Conservation (phyloP, 2,797 vertebrate species). For the Epinephelus coioides region DNA sequence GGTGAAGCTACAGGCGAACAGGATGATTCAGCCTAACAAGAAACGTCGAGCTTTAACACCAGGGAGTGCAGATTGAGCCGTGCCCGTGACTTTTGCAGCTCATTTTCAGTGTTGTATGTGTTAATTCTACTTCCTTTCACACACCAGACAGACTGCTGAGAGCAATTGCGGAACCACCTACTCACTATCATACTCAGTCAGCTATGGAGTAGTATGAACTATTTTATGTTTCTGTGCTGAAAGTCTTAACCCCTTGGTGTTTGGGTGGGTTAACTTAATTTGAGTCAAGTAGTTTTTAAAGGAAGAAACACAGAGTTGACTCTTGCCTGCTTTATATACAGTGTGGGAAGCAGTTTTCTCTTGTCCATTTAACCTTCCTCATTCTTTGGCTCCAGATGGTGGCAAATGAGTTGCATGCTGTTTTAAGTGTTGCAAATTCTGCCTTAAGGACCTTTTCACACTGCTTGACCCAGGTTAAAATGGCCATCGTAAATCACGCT, state of each 20-base stretch:
- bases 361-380: constrained; percentile 14
- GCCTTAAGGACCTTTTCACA: constrained; percentile 14
- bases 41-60: not conserved
- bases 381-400: constrained; percentile 29
- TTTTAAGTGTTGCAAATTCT: constrained; percentile 32
- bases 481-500: constrained; percentile 30
- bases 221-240: not conserved
- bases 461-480: constrained; percentile 11
- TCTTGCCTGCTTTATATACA: constrained; percentile 6
- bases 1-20: not conserved
- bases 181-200: constrained; percentile 32
- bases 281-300: constrained; percentile 22
- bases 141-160: constrained; percentile 32
- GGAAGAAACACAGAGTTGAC: not conserved
- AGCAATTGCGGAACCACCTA: constrained; percentile 44
- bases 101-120: constrained; percentile 19
- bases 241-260: constrained; percentile 1
- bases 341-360: constrained; percentile 11
- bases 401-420: constrained; percentile 12
- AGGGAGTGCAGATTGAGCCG: not conserved
- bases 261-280: not conserved
- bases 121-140: constrained; percentile 60
- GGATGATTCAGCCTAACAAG: not conserved
- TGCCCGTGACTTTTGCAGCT: not conserved
- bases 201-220: constrained; percentile 16